Conservation (phyloP, 2,797 vertebrate genomes). For the Brotula barbata region DNA sequence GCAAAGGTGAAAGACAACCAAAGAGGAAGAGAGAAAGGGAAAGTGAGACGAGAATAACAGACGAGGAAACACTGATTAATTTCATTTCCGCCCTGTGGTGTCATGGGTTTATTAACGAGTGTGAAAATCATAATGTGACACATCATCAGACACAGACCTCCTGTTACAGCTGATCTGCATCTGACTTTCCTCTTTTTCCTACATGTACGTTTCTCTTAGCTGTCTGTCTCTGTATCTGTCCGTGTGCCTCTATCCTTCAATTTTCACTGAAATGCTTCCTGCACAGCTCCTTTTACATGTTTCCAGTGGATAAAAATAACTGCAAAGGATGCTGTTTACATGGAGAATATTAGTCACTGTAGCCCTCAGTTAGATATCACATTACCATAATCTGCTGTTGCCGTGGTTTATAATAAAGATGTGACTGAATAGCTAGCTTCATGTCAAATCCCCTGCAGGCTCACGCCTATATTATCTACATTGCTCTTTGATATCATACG, state of each 20-base stretch:
- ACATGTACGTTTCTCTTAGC: not conserved
- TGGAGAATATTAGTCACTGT: conserved; percentile 65
- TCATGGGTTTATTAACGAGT: conserved; percentile 35
- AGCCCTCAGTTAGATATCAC: conserved; percentile 67
- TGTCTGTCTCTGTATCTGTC: conserved; percentile 9
- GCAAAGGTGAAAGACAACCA: conserved; percentile 45
- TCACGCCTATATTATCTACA: conserved; percentile 59
- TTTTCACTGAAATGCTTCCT: conserved; percentile 18
- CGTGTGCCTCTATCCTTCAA: not conserved
- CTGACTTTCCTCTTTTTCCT: not conserved
- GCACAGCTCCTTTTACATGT: conserved; percentile 45
- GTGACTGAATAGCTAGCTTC: conserved; percentile 63
- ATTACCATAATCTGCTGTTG: conserved; percentile 80
- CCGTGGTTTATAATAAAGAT: conserved; percentile 72
- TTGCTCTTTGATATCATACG: conserved; percentile 60
- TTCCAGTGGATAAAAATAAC: conserved; percentile 67
- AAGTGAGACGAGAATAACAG: conserved; percentile 1
- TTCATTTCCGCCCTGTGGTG: conserved; percentile 35
- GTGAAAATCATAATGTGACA: conserved; percentile 33
- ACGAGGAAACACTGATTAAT: conserved; percentile 20
- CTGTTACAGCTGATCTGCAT: conserved; percentile 14
- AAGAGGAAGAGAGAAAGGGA: conserved; percentile 1
- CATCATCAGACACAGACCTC: not conserved
- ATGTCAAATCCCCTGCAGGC: conserved; percentile 68
- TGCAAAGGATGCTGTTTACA: conserved; percentile 51